Percentiles rank a stretch among this genome's conserved stretches.
These are phyloP conservation scores for Drosophila paranaensis DNA, from an alignment of 2,888 invertebrate species.

Conservation along the genomic window DNA sequence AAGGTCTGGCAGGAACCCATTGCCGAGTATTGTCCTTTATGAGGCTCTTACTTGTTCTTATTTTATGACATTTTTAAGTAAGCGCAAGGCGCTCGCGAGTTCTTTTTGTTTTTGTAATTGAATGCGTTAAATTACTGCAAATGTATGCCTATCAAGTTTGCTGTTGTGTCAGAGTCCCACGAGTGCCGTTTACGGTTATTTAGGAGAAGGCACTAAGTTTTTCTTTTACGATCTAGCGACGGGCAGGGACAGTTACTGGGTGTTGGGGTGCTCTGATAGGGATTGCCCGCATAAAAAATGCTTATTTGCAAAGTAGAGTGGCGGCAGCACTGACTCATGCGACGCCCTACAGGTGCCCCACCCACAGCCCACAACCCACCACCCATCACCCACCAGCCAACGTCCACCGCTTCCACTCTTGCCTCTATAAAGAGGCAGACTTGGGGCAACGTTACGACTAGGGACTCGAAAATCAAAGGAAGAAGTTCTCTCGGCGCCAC, in stretches of 20 bases:
- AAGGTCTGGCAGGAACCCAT: slow-evolving; percentile 27
- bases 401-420: too few species aligned
- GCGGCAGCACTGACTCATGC: slow-evolving; percentile 68
- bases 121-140: slow-evolving; percentile 77
- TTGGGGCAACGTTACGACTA: slow-evolving; percentile 49
- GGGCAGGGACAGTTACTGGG: slow-evolving; percentile 14
- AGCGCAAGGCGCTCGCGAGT: slow-evolving; percentile 64
- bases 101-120: slow-evolving; percentile 64
- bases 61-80: slow-evolving; percentile 77
- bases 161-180: slow-evolving; percentile 50
- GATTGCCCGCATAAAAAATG: slow-evolving; percentile 73
- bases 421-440: slow-evolving; percentile 10
- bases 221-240: slow-evolving; percentile 63
- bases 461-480: slow-evolving; percentile 29
- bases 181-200: slow-evolving; percentile 77
- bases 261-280: slow-evolving; percentile 14
- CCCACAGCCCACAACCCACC: slow-evolving; percentile 7
- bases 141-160: slow-evolving; percentile 77
- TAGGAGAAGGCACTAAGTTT: slow-evolving; percentile 74
- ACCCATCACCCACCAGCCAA: slow-evolving; percentile 3
- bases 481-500: slow-evolving; percentile 63
- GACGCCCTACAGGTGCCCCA: slow-evolving; percentile 66
- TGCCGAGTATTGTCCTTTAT: slow-evolving; percentile 53
- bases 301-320: slow-evolving; percentile 76
- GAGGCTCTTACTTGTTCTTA: slow-evolving; percentile 53